These are phyloP conservation scores for Aurelia coerulea DNA, from an alignment of 30 jellyfish, hydroid and myxozoan genomes.

Conservation along the genomic window DNA sequence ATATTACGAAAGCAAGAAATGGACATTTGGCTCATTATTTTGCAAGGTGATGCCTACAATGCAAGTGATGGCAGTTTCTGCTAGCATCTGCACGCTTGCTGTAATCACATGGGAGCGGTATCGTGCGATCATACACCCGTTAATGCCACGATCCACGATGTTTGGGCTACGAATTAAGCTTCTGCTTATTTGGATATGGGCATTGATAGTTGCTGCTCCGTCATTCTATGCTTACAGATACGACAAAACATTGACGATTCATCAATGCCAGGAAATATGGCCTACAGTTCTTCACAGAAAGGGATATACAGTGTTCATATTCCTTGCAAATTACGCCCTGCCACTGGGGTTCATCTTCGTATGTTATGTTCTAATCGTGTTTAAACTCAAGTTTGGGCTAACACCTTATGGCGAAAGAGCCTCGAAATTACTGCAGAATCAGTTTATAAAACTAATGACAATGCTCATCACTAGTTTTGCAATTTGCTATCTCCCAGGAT, in stretches of 20 bases:
- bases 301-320: slow-evolving; percentile 56
- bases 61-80: slow-evolving; percentile 78
- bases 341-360: slow-evolving; percentile 59
- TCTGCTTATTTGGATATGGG: slow-evolving; percentile 73
- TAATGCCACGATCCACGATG: slow-evolving; percentile 74
- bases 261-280: slow-evolving; percentile 79
- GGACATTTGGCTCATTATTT: slow-evolving; percentile 72
- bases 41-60: slow-evolving; percentile 75
- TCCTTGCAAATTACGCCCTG: slow-evolving; percentile 58
- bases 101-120: slow-evolving; percentile 80
- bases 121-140: slow-evolving; percentile 76
- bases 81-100: slow-evolving; percentile 75
- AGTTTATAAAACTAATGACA: slow-evolving; percentile 54
- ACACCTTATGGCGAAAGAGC: slow-evolving; percentile 49
- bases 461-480: slow-evolving; percentile 69
- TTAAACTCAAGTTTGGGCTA: slow-evolving; percentile 44
- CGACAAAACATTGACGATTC: slow-evolving; percentile 7
- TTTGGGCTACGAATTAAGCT: slow-evolving; percentile 49
- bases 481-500: slow-evolving; percentile 60
- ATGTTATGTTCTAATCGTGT: slow-evolving; percentile 37
- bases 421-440: slow-evolving; percentile 45
- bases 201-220: slow-evolving; percentile 71
- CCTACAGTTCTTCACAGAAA: slow-evolving; percentile 50
- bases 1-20: slow-evolving; percentile 57
- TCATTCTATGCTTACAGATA: slow-evolving; percentile 62